Evolutionary conservation across 1,140 invertebrate species (phyloP).

Genomic region (Meloidogyne floridensis): DNA sequence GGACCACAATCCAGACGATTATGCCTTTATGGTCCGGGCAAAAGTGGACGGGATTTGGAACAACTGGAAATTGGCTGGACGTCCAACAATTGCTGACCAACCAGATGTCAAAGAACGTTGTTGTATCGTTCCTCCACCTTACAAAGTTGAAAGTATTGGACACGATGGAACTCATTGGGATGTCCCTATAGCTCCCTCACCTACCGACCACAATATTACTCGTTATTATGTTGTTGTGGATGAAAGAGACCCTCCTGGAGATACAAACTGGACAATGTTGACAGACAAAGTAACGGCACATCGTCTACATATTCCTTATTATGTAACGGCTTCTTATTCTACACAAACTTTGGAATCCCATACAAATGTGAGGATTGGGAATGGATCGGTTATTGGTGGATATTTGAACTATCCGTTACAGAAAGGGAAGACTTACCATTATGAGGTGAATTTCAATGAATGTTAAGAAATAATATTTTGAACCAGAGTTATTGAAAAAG

Average conservation of each 20-base stretch:
- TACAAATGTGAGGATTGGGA: slow-evolving; percentile 55
- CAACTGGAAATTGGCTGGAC: slow-evolving; percentile 61
- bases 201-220: slow-evolving; percentile 62
- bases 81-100: slow-evolving; percentile 49
- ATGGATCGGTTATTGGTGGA: slow-evolving; percentile 62
- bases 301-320: slow-evolving; percentile 60
- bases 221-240: slow-evolving; percentile 65
- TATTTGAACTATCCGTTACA: slow-evolving; percentile 64
- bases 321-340: slow-evolving; percentile 62
- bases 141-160: slow-evolving; percentile 63
- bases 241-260: slow-evolving; percentile 63
- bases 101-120: slow-evolving; percentile 59
- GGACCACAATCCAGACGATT: slow-evolving; percentile 57
- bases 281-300: slow-evolving; percentile 66
- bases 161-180: slow-evolving; percentile 59
- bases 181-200: slow-evolving; percentile 56
- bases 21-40: slow-evolving; percentile 57
- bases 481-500: no score
- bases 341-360: slow-evolving; percentile 54
- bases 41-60: slow-evolving; percentile 65
- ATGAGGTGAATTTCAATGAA: slow-evolving; percentile 41
- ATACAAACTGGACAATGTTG: slow-evolving; percentile 64
- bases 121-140: slow-evolving; percentile 65
- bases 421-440: slow-evolving; percentile 66
- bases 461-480: no score